Evolutionary conservation across 1,140 invertebrate species (phyloP).

Genomic region (Onthophagus taurus): DNA sequence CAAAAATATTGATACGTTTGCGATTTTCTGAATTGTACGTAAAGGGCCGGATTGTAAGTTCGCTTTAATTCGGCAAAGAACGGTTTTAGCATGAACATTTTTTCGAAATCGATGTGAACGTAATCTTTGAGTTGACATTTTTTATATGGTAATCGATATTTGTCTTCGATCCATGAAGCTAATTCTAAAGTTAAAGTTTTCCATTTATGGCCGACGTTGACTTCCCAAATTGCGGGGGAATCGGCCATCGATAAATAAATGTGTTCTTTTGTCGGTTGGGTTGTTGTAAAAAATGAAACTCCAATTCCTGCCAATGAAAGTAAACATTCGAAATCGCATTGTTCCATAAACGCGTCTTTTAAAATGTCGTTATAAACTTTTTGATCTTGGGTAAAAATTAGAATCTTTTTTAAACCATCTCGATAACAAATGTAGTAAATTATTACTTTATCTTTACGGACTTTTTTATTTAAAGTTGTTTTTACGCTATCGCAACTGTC

Average conservation of each 20-base stretch:
- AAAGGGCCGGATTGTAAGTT: constrained; percentile 64
- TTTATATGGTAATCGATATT: constrained; percentile 57
- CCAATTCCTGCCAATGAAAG: constrained; percentile 61
- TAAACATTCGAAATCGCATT: constrained; percentile 58
- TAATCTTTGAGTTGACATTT: constrained; percentile 69
- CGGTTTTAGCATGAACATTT: constrained; percentile 82
- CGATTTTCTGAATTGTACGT: constrained; percentile 63
- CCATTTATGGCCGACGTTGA: constrained; percentile 69
- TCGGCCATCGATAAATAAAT: constrained; percentile 49
- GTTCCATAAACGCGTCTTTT: constrained; percentile 60
- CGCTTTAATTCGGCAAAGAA: constrained; percentile 71
- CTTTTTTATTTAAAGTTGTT: constrained; percentile 38
- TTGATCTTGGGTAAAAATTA: constrained; percentile 75
- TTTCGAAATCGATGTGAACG: constrained; percentile 66
- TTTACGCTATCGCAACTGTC: constrained; percentile 40
- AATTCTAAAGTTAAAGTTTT: constrained; percentile 67
- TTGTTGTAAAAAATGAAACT: constrained; percentile 50
- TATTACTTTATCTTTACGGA: constrained; percentile 48
- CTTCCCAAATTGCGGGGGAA: constrained; percentile 68
- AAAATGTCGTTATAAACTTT: constrained; percentile 57
- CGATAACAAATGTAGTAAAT: constrained; percentile 80
- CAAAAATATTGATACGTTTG: constrained; percentile 57
- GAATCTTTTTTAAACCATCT: constrained; percentile 62
- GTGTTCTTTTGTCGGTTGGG: constrained; percentile 30
- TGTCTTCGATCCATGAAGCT: constrained; percentile 73